Evolutionary conservation across 2,888 invertebrate genomes (phyloP), one percentile per base, ranked within the genome.

Genomic region (Theretra japonica): DNA sequence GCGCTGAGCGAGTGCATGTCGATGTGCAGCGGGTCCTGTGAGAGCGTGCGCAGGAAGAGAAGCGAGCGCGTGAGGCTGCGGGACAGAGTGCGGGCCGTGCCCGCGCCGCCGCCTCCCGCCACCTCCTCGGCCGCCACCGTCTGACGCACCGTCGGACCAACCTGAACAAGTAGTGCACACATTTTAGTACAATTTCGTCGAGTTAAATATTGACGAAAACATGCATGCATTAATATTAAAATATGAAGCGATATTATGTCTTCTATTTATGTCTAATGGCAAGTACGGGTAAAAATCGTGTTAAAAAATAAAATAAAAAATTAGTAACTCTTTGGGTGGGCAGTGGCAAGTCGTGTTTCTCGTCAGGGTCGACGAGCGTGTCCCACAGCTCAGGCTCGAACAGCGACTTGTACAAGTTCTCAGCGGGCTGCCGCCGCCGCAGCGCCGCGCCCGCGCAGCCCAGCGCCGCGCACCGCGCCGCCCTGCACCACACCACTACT

Each of bases 21-120:
- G 68, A 85, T 91, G 21, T 83, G 77, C 68, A 88, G 77, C 0
- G 92, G 91, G 75, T 89, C 82, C 58, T 92, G 92, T 0, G 93
- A 89, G 0, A 92, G 79, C 0, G 92, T 92, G 19, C 87, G 79
- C 59, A 89, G 77, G 76, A 92, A 92, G 73, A 88, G 75, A 4
- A 78, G 78, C 48, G 88, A 75, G 19, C 84, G 78, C 28, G 77
- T 15, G 58, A 74, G 72, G 21, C 41, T 62, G n/a, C 15, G 4
- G 72, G 68, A 65, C 62, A 59, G 25, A 11, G 70, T 72, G 62
- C 65, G 70, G 70, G 28, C 30, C 30, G 30, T 30, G 19, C 59
- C 28, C 50, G 70, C 50, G 56, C 56, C 28, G 6, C 65, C 19
- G 3, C 56, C 65, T 11, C 70, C 62, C 15, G 73, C 48, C 57